Conservation (phyloP, 2,797 vertebrate species). For the Lutra lutra region DNA sequence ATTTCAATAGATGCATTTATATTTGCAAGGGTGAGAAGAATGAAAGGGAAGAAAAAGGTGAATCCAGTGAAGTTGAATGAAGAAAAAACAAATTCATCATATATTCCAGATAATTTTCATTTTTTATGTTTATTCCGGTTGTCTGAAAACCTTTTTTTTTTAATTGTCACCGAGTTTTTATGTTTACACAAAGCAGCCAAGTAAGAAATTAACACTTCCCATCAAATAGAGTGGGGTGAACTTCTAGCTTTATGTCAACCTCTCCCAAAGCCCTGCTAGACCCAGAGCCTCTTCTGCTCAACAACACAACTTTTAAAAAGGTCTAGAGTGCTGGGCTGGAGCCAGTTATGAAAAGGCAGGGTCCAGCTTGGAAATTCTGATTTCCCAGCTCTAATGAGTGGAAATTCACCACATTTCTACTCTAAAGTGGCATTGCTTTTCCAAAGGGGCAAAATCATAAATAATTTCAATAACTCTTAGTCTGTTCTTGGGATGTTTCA, state of each 20-base stretch:
- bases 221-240: too few relatives aligned
- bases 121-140: not conserved
- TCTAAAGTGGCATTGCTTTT: not conserved
- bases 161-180: too few relatives aligned
- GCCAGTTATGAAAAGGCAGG: not conserved
- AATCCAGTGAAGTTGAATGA: not conserved
- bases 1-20: slow-evolving; percentile 4
- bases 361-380: not conserved
- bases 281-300: too few relatives aligned
- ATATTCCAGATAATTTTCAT: not conserved
- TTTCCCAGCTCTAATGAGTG: not conserved
- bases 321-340: too few relatives aligned
- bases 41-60: not conserved
- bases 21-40: not conserved
- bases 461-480: slow-evolving; percentile 50
- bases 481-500: slow-evolving; percentile 21
- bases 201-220: too few relatives aligned
- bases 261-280: too few relatives aligned
- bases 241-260: too few relatives aligned
- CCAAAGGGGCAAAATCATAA: not conserved
- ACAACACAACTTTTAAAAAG: too few relatives aligned
- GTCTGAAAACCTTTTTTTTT: not conserved
- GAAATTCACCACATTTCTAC: not conserved
- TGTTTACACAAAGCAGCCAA: too few relatives aligned
- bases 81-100: not conserved